Evolutionary conservation across 2,888 invertebrate species (phyloP), one percentile per base, ranked within the genome.

Genomic region (Philereme vetulata): DNA sequence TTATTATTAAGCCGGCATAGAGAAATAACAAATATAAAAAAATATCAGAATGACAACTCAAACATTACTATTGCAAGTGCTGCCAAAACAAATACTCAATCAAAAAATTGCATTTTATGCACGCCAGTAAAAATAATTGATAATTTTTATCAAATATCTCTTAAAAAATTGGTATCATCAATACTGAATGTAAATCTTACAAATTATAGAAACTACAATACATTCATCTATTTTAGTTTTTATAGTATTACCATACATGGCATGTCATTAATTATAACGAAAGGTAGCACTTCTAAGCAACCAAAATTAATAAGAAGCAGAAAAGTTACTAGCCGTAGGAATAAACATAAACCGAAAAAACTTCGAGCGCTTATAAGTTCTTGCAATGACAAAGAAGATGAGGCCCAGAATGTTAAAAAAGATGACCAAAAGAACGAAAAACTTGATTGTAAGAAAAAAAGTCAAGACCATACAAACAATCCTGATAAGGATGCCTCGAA

Each of bases 221-320:
- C 33, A 21, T 42, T 21, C 11, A 35, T 45, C 3, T 51, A 34
- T 48, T 62, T 51, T 44, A 51, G 51, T 6, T 58, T 55, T 58
- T 62, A 62, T 32, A 51, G 21, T n/a, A 45, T 62, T 40, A 7
- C 33, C 10, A 10, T 62, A 7, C 44, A 51, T 33, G 34, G 53
- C 6, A 47, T n/a, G 21, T 34, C 36, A 21, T 38, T 62, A 4
- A 21, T 56, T 6, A 9, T 53, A 8, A 56, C 56, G 21, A 64
- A 49, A 48, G 49, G 52, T 10, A 44, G 33, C 38, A 48, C 33
- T n/a, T 56, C 64, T 0, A 44, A 40, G 6, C 21, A 64, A 7
- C 56, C 62, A 21, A 54, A 52, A 54, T 40, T 55, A 34, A 34
- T 61, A 1, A 45, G 55, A 42, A 61, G 43, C 8, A 60, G 51